Conservation (phyloP, 2,888 invertebrate species). For the Leptopilina syphax region DNA sequence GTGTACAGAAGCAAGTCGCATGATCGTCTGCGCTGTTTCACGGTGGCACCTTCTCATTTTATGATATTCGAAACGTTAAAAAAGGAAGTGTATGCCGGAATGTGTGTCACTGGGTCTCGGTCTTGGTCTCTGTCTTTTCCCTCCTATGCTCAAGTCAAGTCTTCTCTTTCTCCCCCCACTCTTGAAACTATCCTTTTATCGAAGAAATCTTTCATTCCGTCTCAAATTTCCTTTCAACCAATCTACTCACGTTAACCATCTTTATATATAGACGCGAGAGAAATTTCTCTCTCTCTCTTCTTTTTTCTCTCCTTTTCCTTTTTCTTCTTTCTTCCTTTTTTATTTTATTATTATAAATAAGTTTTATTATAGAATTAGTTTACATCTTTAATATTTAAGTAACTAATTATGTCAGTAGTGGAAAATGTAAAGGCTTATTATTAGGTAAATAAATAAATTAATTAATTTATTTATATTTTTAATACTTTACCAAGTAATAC, state of each 20-base stretch:
- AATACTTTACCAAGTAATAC: too few relatives aligned
- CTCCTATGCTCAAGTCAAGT: slow-evolving; percentile 49
- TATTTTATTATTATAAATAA: too few relatives aligned
- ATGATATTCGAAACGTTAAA: slow-evolving; percentile 76
- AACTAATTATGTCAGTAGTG: too few relatives aligned
- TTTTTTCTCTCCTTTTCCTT: too few relatives aligned
- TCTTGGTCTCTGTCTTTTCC: slow-evolving; percentile 57
- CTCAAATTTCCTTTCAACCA: slow-evolving; percentile 47
- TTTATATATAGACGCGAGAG: neutral
- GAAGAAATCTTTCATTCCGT: slow-evolving; percentile 31
- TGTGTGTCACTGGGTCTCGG: slow-evolving; percentile 75
- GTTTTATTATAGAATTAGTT: too few relatives aligned
- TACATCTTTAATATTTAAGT: too few relatives aligned
- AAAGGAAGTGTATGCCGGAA: slow-evolving; percentile 73
- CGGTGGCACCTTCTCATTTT: slow-evolving; percentile 70
- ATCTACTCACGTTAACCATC: slow-evolving; percentile 32
- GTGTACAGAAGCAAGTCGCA: slow-evolving; percentile 44
- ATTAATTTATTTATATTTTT: too few relatives aligned
- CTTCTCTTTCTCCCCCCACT: slow-evolving; percentile 50
- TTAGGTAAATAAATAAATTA: too few relatives aligned
- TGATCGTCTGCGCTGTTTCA: slow-evolving; percentile 70
- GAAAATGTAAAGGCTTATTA: too few relatives aligned
- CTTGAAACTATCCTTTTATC: slow-evolving; percentile 17
- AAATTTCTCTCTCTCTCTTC: neutral
- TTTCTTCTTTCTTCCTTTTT: too few relatives aligned